These are phyloP conservation scores for Agriopis leucophaearia DNA, from an alignment of 2,888 invertebrate species.

Conservation along the genomic window DNA sequence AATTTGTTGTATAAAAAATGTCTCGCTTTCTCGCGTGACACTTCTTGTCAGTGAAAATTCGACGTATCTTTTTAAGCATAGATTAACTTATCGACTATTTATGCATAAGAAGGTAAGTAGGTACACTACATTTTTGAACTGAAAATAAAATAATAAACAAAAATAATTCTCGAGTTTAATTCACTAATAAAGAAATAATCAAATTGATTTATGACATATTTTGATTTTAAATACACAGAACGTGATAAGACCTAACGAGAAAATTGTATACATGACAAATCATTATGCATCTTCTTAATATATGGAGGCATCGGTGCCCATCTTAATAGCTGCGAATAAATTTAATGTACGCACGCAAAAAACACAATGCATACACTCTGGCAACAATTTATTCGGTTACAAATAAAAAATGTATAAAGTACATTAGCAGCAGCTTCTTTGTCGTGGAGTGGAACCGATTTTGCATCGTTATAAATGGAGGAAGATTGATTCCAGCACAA, in stretches of 20 bases:
- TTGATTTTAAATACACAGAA: conserved; percentile 29
- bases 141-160: too few species aligned
- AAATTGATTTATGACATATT: conserved; percentile 13
- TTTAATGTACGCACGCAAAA: conserved; percentile 41
- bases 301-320: conserved; percentile 28
- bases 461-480: conserved; percentile 76
- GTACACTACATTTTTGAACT: background rate
- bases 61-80: too few species aligned
- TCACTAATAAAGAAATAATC: background rate
- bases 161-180: too few species aligned
- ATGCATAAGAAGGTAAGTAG: background rate
- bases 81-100: too few species aligned
- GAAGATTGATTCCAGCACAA: conserved; percentile 82
- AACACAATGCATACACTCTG: conserved; percentile 40
- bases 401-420: conserved; percentile 62
- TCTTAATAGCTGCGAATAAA: conserved; percentile 42
- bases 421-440: conserved; percentile 78
- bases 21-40: too few species aligned
- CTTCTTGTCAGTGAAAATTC: too few species aligned
- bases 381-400: conserved; percentile 41
- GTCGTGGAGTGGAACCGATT: conserved; percentile 79
- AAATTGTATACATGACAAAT: conserved; percentile 38
- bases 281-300: conserved; percentile 35
- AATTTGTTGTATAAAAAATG: too few species aligned
- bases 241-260: conserved; percentile 35